Conservation (phyloP, 2,888 invertebrate species). For the Flabesymbios commensalis region DNA sequence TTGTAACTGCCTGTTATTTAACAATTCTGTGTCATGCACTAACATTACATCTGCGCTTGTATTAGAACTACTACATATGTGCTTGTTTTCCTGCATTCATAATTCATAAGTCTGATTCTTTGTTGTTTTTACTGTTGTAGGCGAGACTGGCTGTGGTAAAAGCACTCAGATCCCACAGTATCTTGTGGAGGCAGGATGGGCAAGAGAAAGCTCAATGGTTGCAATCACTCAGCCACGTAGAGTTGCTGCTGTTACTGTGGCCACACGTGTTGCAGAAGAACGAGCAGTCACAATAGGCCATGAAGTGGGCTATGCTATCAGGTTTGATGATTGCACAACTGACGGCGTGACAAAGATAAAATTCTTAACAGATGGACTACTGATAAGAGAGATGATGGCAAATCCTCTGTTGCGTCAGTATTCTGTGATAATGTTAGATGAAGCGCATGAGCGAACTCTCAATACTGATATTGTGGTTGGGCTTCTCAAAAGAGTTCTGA, state of each 20-base stretch:
- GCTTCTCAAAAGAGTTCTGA: slow-evolving; percentile 82
- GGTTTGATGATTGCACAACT: slow-evolving; percentile 64
- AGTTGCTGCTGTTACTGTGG: slow-evolving; percentile 83
- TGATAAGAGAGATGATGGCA: slow-evolving; percentile 90
- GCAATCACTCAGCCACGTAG: slow-evolving; percentile 91
- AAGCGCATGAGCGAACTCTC: slow-evolving; percentile 92
- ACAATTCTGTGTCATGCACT: too few relatives aligned
- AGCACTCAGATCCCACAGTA: slow-evolving; percentile 96
- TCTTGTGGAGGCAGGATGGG: slow-evolving; percentile 84
- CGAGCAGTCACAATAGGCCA: slow-evolving; percentile 76
- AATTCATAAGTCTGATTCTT: too few relatives aligned
- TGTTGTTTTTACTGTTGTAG: too few relatives aligned
- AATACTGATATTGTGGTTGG: slow-evolving; percentile 94
- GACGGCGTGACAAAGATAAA: slow-evolving; percentile 64
- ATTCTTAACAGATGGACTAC: slow-evolving; percentile 96
- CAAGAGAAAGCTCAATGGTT: slow-evolving; percentile 72
- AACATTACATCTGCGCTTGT: too few relatives aligned
- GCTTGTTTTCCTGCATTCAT: too few relatives aligned
- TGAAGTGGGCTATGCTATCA: slow-evolving; percentile 84
- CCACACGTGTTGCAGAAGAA: slow-evolving; percentile 87
- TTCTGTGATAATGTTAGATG: slow-evolving; percentile 82
- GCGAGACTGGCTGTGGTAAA: slow-evolving; percentile 94
- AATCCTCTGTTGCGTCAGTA: slow-evolving; percentile 91
- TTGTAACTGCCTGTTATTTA: too few relatives aligned
- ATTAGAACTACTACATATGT: too few relatives aligned